phyloP scores from a whole-genome alignment of 2,113 vertebrate species.

The Anolis sagrei region DNA sequence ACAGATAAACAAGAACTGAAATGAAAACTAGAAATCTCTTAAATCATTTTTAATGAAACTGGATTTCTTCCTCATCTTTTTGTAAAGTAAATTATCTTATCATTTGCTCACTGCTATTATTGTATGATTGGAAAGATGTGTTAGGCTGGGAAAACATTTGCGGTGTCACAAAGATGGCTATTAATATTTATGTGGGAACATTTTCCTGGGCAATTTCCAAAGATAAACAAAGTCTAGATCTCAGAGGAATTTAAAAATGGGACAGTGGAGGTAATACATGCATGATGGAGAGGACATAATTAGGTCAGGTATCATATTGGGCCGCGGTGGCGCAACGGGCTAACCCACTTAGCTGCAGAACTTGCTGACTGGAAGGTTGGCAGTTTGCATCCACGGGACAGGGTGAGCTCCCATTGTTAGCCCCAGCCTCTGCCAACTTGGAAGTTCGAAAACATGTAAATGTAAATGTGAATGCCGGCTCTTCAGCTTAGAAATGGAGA shows the following conservation, averaged over 20 bases:
- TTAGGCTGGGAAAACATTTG: conserved; percentile 24
- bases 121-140: conserved; percentile 26
- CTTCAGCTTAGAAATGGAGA: no score
- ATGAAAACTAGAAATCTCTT: conserved; percentile 8
- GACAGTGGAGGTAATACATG: background rate
- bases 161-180: conserved; percentile 38
- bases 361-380: no score
- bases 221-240: background rate
- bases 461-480: no score
- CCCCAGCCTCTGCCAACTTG: no score
- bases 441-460: no score
- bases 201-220: conserved; percentile 10
- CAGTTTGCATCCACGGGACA: no score
- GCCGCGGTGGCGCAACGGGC: no score
- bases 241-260: conserved; percentile 34
- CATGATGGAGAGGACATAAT: background rate
- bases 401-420: no score
- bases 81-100: conserved; percentile 24
- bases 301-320: background rate
- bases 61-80: conserved; percentile 15
- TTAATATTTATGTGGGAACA: conserved; percentile 21
- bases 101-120: conserved; percentile 9
- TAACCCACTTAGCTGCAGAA: no score
- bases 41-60: conserved; percentile 32
- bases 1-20: conserved; percentile 9